These are phyloP conservation scores for Micrastur ruficollis DNA, from an alignment of 2,797 vertebrate genomes.

Conservation along the genomic window DNA sequence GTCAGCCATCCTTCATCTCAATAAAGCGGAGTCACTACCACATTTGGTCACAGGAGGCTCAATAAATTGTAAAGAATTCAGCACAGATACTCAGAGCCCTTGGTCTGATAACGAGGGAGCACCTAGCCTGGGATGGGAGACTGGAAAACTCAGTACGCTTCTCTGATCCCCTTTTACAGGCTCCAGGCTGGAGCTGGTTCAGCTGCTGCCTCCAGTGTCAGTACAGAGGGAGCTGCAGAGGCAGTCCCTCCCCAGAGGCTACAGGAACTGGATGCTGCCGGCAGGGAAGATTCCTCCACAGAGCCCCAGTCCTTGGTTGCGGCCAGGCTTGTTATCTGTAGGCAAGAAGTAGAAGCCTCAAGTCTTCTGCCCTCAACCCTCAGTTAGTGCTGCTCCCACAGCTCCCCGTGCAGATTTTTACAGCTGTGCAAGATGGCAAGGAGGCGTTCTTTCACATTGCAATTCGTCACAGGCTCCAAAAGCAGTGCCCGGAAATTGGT, in stretches of 20 bases:
- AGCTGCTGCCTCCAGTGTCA: background rate
- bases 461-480: background rate
- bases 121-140: background rate
- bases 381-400: background rate
- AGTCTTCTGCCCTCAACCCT: background rate
- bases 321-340: background rate
- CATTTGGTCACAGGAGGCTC: background rate
- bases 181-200: background rate
- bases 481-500: background rate
- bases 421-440: background rate
- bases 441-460: background rate
- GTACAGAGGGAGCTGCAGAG: background rate
- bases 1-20: background rate
- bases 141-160: rapidly evolving
- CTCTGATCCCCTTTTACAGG: background rate
- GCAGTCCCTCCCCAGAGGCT: background rate
- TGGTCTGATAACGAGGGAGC: background rate
- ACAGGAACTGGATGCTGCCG: background rate
- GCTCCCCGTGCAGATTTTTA: background rate
- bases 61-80: background rate
- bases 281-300: background rate
- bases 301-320: background rate
- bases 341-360: background rate
- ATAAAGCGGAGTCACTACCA: background rate
- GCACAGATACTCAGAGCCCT: background rate